Percentiles rank a stretch among this genome's conserved stretches.
Evolutionary conservation across 2,888 invertebrate genomes (phyloP).

Genomic region (Camptogramma bilineatum): DNA sequence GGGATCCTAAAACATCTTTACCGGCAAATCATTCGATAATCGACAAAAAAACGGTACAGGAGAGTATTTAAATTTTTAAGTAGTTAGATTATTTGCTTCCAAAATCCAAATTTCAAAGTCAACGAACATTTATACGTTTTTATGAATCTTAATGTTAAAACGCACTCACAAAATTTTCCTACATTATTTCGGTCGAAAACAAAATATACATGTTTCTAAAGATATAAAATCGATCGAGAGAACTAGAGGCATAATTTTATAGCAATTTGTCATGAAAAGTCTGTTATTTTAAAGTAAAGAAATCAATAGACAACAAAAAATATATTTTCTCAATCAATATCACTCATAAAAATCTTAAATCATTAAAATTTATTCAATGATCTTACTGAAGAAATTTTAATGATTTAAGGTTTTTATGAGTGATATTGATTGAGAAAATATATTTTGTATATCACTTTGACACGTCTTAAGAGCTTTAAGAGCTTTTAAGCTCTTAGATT

Average conservation of each 20-base stretch:
- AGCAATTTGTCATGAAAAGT: slow-evolving; percentile 38
- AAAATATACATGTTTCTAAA: slow-evolving; percentile 38
- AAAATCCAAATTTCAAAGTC: slow-evolving; percentile 75
- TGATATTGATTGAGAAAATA: too few species aligned
- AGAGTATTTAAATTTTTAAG: slow-evolving; percentile 52
- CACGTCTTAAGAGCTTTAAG: too few species aligned
- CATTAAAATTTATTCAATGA: too few species aligned
- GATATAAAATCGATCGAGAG: slow-evolving; percentile 45
- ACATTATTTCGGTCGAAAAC: slow-evolving; percentile 35
- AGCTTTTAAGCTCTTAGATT: too few species aligned
- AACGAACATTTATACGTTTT: slow-evolving; percentile 83
- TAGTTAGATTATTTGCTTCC: slow-evolving; percentile 74
- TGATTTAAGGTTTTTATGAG: too few species aligned
- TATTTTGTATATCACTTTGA: too few species aligned
- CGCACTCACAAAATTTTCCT: slow-evolving; percentile 56
- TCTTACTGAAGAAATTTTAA: too few species aligned
- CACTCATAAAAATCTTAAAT: too few species aligned
- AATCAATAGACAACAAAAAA: neutral
- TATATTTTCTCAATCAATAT: too few species aligned
- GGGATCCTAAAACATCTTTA: slow-evolving; percentile 52
- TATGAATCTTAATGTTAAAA: slow-evolving; percentile 62
- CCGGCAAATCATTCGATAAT: slow-evolving; percentile 48
- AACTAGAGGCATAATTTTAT: slow-evolving; percentile 50
- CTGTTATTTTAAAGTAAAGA: neutral
- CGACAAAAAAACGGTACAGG: slow-evolving; percentile 37